Evolutionary conservation across 2,113 vertebrate genomes (phyloP), one percentile per base, ranked within the genome.

Genomic region (Trichomycterus rosablanca): DNA sequence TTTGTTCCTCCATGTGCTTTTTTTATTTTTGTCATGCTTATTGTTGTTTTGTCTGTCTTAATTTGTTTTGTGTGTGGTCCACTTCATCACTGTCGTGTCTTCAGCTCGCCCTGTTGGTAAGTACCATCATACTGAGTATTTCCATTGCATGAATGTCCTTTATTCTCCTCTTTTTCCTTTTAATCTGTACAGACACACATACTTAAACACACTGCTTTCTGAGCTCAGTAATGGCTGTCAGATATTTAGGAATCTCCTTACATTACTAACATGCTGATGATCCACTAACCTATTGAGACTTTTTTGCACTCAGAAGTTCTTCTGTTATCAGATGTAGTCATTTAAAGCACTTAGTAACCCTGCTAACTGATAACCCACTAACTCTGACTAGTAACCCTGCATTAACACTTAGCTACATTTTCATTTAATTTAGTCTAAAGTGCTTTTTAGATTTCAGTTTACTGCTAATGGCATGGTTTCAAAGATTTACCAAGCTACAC

Each of bases 61-160:
- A 28, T 56, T 35, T 30, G 44, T 48, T 70, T 60, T 64, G 18
- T 59, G 90, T 84, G 78, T 88, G 81, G 80, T 79, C 89, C 91
- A 94, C 91, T 88, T 87, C 89, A 90, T 89, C 93, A 96, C 95
- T 97, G 86, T 96, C 88, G 88, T 94, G 90, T 97, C 87, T 91
- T 86, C 93, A 97, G 95, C 89, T 89, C 93, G 91, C 86, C 93
- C 93, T 50, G 93, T 97, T 59, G 95, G 95, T 98, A 97, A 98
- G 95, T 98, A 95, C 82, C 94, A 98, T 94, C 90, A 84, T 89
- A 89, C 87, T 76, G 89, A 85, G 83, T 90, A 89, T 61, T 35
- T 64, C 68, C 84, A 85, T 90, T 78, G 92, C 92, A 95, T 93
- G 92, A 59, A 70, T 76, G 81, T 86, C 84, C 77, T 49, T 18